Evolutionary conservation across 2,113 vertebrate species (phyloP).

Genomic region (Thryonomys swinderianus): DNA sequence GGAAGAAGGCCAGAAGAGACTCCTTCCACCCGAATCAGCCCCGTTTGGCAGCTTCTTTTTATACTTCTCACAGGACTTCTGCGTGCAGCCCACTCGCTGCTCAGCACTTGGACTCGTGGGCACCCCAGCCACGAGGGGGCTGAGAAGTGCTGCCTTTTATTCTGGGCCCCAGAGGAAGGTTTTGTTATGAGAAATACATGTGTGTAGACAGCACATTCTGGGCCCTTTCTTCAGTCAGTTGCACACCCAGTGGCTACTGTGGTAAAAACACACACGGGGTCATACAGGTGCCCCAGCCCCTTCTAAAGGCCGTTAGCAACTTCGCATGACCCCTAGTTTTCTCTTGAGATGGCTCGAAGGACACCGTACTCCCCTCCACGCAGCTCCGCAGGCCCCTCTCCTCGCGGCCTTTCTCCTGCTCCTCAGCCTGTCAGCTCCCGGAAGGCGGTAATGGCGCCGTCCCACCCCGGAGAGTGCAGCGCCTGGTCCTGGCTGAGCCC

Average conservation of each 20-base stretch:
- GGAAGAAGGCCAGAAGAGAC: background rate
- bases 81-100: background rate
- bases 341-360: background rate
- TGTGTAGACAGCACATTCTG: background rate
- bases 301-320: background rate
- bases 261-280: background rate
- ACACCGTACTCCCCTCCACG: too few species aligned
- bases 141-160: background rate
- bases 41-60: background rate
- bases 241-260: too few species aligned
- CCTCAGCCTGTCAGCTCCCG: background rate
- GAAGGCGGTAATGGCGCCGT: background rate
- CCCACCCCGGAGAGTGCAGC: background rate
- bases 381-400: background rate
- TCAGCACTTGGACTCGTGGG: background rate
- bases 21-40: background rate
- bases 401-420: background rate
- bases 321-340: background rate
- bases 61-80: background rate
- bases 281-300: background rate
- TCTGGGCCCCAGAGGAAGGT: background rate
- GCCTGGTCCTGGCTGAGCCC: background rate
- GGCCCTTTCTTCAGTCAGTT: background rate
- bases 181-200: background rate
- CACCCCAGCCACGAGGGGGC: background rate